Base-by-base conservation (phyloP, 1,140 invertebrate species). In the Drosophila takahashii region DNA sequence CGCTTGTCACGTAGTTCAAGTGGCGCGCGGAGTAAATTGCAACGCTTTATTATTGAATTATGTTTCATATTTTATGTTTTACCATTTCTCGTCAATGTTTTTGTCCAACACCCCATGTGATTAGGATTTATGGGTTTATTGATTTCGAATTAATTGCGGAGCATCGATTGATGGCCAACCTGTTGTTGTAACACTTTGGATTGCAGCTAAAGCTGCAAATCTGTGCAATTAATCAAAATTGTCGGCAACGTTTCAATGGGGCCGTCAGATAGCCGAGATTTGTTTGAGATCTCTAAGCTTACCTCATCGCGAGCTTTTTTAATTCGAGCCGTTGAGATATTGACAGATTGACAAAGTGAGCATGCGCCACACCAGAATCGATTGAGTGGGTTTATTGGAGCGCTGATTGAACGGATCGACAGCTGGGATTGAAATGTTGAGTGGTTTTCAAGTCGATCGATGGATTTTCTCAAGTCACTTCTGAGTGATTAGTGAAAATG, bases 1-100 rank as follows among this genome's bases (percentile, higher is more conserved):
- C 76, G 76, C 76, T 78, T 78, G 76, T 78, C 76, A 78, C 76
- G 76, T 78, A 78, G 74, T 78, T 69, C 64, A 70, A 71, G 42
- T 57, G 65, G 56, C 51, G 34, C 16, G 64, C 50, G 16, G 4
- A 76, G 60, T 52, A 76, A 76, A 76, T 76, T 76, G 72, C 72
- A 66, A 58, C 72, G 72, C 72, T 59, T 77, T 69, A 60, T 77
- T 67, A 77, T 77, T 77, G 61, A 76, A 77, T 77, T 77, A 77
- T 77, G 73, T 77, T 77, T 77, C 29, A 58, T 50, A 58, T 77
- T 77, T 53, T 50, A 47, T 64, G 64, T 76, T 45, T 45, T 32
- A 57, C 37, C n/a, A 72, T 47, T 37, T 29, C 4, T 34, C 29
- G 13, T 16, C 29, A 9, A 32, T 39, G 53, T 26, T n/a, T 22